Conservation (phyloP, 2,888 invertebrate species). For the Thymelicus lineola region DNA sequence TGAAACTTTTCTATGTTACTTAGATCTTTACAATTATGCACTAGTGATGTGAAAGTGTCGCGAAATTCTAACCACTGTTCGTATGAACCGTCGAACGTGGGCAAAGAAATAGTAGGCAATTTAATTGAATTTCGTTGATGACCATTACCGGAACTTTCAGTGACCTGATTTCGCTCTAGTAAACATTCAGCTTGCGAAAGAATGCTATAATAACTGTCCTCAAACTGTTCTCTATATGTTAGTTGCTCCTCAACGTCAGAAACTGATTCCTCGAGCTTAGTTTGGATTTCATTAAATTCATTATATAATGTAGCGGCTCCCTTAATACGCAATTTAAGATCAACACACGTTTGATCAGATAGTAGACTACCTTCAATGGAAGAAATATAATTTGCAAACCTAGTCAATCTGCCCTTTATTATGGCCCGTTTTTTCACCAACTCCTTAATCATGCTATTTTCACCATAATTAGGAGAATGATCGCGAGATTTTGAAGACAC, state of each 20-base stretch:
- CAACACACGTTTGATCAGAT: background rate
- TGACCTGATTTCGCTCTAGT: too few species aligned
- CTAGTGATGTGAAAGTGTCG: slow-evolving; percentile 26
- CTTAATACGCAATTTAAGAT: background rate
- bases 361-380: background rate
- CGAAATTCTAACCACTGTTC: slow-evolving; percentile 36
- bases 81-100: slow-evolving; percentile 27
- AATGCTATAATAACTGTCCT: background rate
- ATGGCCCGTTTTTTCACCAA: too few species aligned
- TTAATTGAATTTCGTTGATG: slow-evolving; percentile 1
- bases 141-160: background rate
- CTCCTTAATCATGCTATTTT: too few species aligned
- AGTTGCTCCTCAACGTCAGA: slow-evolving; percentile 3
- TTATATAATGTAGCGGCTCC: background rate
- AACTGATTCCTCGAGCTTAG: slow-evolving; percentile 5
- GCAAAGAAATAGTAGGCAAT: slow-evolving; percentile 27
- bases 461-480: too few species aligned
- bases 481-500: too few species aligned
- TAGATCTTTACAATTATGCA: slow-evolving; percentile 16
- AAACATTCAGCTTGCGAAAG: background rate
- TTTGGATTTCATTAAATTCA: slow-evolving; percentile 6
- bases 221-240: slow-evolving; percentile 3
- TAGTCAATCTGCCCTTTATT: too few species aligned
- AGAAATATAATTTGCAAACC: too few species aligned
- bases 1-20: slow-evolving; percentile 35